Evolutionary conservation across 2,888 invertebrate species (phyloP).

Genomic region (Gari tellinella): DNA sequence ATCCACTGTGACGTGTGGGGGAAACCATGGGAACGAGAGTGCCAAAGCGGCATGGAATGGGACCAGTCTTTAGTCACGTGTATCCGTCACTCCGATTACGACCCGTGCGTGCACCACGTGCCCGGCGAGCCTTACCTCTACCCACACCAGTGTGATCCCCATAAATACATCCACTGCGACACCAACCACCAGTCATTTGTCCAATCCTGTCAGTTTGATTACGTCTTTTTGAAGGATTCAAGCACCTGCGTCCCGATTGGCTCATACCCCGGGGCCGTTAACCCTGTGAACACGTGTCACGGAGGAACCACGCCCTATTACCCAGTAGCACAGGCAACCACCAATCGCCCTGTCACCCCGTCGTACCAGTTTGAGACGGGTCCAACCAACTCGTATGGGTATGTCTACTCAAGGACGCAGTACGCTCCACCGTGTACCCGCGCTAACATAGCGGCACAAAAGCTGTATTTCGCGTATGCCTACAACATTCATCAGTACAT

Average conservation of each 20-base stretch:
- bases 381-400: constrained; percentile 10
- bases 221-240: constrained; percentile 38
- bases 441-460: constrained; percentile 31
- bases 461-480: constrained; percentile 55
- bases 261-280: constrained; percentile 38
- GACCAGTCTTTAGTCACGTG: constrained; percentile 65
- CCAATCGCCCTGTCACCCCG: neutral
- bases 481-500: constrained; percentile 63
- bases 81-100: constrained; percentile 23
- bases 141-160: constrained; percentile 58
- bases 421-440: constrained; percentile 56
- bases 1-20: constrained; percentile 74
- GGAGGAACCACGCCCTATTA: neutral
- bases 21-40: constrained; percentile 61
- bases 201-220: constrained; percentile 48
- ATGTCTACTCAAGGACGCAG: constrained; percentile 14
- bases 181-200: constrained; percentile 52
- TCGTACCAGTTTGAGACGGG: neutral
- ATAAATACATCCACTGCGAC: constrained; percentile 67
- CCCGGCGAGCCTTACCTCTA: constrained; percentile 51
- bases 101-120: constrained; percentile 52
- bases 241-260: constrained; percentile 52
- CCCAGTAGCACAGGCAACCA: neutral
- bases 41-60: constrained; percentile 65
- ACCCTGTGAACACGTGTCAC: constrained; percentile 40